Evolutionary conservation across 1,140 invertebrate genomes (phyloP), one percentile per base, ranked within the genome.

Genomic region (Drosophila auraria): DNA sequence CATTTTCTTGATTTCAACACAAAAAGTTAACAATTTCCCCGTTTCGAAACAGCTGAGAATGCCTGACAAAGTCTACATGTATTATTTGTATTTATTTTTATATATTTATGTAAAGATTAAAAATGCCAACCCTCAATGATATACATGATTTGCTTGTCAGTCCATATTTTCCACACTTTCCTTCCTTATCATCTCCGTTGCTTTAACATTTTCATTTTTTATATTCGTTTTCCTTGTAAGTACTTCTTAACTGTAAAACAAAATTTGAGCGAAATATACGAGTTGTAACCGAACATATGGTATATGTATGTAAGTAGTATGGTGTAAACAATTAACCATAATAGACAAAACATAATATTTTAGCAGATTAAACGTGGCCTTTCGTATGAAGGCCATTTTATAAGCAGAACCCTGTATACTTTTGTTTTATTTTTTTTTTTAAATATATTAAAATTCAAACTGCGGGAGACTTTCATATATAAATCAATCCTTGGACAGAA

Each of bases 21-120:
- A 89, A 84, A 90, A 90, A 90, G 80, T 84, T 90, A 89, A 89
- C 84, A 89, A 90, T 89, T 90, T 87, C 40, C 76, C 78, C 79
- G 87, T 58, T 56, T 64, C 69, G 65, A 90, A 89, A 89, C 84
- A 89, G 81, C 78, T 83, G 78, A 84, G 78, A 89, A 78, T 68
- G 64, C 74, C 74, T 78, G 75, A 73, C 71, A 73, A 61, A 61
- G 71, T 73, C 69, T 73, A 72, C 47, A 61, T 51, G 27, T 73
- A 51, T 69, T 69, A 73, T 73, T 61, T 70, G 58, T 72, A 60
- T 62, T 47, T 65, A 44, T 57, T 58, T 51, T 50, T 59, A 72
- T 73, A 73, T 80, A 71, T 54, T 51, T 68, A 61, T 68, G 38
- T 71, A 69, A 69, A 56, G 70, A 73, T 58, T 73, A 73, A 73